Conservation (phyloP, 2,797 vertebrate species). For the Crenuchus spilurus region DNA sequence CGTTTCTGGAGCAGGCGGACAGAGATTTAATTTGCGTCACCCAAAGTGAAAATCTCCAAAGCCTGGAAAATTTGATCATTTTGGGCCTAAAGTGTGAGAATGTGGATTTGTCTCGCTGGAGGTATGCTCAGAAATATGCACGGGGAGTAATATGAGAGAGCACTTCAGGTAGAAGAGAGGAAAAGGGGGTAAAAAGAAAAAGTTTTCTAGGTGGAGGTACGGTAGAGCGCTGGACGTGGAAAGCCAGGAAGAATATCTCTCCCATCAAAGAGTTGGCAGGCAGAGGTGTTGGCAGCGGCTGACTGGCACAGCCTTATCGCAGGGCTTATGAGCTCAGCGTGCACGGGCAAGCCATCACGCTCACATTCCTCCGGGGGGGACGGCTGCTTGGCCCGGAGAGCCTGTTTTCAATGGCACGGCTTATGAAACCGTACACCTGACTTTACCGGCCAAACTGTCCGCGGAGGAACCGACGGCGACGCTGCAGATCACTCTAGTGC, state of each 20-base stretch:
- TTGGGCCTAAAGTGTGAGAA: background rate
- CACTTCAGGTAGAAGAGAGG: background rate
- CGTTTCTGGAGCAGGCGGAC: conserved; percentile 37
- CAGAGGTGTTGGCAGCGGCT: conserved; percentile 56
- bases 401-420: conserved; percentile 50
- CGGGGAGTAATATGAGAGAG: conserved; percentile 15
- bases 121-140: conserved; percentile 18
- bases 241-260: conserved; percentile 54
- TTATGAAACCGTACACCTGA: conserved; percentile 53
- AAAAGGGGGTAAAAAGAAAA: conserved; percentile 8
- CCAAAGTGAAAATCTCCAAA: background rate
- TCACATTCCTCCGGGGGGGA: conserved; percentile 54
- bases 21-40: conserved; percentile 18
- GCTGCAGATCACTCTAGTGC: conserved; percentile 35
- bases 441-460: conserved; percentile 38
- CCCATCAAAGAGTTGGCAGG: conserved; percentile 63
- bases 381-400: conserved; percentile 42
- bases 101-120: conserved; percentile 24
- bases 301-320: conserved; percentile 63
- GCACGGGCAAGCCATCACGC: conserved; percentile 56
- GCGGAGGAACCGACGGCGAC: conserved; percentile 36
- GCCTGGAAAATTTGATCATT: conserved; percentile 10
- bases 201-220: conserved; percentile 17
- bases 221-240: conserved; percentile 54
- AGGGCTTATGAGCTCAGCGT: conserved; percentile 59